These are phyloP conservation scores for Danio kyathit DNA, from an alignment of 2,797 vertebrate genomes.

Conservation along the genomic window DNA sequence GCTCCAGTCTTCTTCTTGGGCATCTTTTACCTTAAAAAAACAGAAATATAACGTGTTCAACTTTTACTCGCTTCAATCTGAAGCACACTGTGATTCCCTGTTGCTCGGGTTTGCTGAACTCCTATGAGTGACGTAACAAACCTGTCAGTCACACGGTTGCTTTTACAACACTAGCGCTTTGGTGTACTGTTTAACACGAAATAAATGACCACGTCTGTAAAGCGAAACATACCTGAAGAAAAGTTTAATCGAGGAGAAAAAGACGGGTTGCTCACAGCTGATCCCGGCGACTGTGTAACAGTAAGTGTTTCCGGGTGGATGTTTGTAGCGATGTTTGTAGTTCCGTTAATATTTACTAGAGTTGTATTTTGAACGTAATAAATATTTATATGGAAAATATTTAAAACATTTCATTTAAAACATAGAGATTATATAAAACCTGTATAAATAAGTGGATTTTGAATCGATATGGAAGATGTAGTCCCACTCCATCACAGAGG, in stretches of 20 bases:
- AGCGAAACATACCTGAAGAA: background rate
- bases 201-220: background rate
- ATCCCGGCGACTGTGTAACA: background rate
- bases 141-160: background rate
- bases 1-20: conserved; percentile 99
- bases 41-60: background rate
- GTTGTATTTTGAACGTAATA: background rate
- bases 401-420: background rate
- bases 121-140: background rate
- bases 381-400: too few species aligned
- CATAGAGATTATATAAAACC: background rate
- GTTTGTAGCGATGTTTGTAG: background rate
- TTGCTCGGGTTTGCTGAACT: background rate
- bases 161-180: background rate
- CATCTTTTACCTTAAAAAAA: conserved; percentile 76
- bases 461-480: background rate
- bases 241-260: background rate
- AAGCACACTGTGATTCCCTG: background rate
- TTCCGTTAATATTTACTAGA: background rate
- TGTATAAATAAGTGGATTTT: too few species aligned
- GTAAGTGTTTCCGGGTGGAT: background rate
- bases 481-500: conserved; percentile 19
- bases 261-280: background rate
- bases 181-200: background rate
- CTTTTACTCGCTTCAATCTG: background rate